phyloP scores from a whole-genome alignment of 2,888 invertebrate species.

The Dryadula phaetusa region DNA sequence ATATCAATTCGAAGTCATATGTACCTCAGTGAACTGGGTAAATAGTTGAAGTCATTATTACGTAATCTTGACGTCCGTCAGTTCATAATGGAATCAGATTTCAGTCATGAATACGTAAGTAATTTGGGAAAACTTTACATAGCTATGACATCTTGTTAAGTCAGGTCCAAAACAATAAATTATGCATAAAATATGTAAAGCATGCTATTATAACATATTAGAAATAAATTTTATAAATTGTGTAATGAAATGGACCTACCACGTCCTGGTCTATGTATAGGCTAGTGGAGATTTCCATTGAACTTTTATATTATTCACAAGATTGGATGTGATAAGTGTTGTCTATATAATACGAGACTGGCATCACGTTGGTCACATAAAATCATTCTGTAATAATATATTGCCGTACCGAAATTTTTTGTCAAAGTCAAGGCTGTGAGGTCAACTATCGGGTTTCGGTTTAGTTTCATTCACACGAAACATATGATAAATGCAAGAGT shows the following conservation, averaged over 20 bases:
- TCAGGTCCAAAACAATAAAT: too few relatives aligned
- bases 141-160: too few relatives aligned
- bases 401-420: conserved; percentile 7
- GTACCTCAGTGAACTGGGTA: too few relatives aligned
- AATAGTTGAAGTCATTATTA: too few relatives aligned
- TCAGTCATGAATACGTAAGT: too few relatives aligned
- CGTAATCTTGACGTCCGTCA: too few relatives aligned
- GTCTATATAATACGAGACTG: conserved; percentile 11
- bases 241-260: background rate
- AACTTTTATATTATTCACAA: conserved; percentile 1
- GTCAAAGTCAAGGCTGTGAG: conserved; percentile 12
- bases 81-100: too few relatives aligned
- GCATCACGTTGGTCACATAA: background rate
- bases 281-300: conserved; percentile 6
- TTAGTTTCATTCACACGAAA: conserved; percentile 5
- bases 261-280: background rate
- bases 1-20: too few relatives aligned
- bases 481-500: background rate
- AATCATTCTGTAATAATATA: conserved; percentile 6
- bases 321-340: conserved; percentile 17
- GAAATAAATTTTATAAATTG: too few relatives aligned
- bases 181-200: too few relatives aligned
- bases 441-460: background rate
- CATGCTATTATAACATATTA: too few relatives aligned
- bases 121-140: too few relatives aligned